A percentile compares a stretch with the other conserved stretches of the same genome.
phyloP scores from a whole-genome alignment of 2,888 invertebrate species.

The Merodon equestris region DNA sequence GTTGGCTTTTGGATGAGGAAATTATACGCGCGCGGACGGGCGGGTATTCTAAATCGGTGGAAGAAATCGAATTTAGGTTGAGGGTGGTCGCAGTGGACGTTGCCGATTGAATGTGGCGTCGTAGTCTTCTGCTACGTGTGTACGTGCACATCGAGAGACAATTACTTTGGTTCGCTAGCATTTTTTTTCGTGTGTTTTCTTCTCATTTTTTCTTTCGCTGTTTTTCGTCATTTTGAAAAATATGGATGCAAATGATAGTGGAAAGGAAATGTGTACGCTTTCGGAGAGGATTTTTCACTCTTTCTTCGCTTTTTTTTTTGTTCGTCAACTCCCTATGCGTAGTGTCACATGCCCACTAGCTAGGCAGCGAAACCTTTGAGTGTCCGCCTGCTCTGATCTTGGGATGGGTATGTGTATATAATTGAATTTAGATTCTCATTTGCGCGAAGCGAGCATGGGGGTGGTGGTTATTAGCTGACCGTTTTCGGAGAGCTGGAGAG shows the following conservation, averaged over 20 bases:
- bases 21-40: not conserved
- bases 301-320: not conserved
- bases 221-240: conserved; percentile 44
- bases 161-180: no score
- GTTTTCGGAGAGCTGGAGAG: no score
- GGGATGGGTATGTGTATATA: no score
- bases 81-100: conserved; percentile 63
- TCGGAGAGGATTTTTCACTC: conserved; percentile 18
- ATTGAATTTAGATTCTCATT: no score
- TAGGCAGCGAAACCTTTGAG: conserved; percentile 33
- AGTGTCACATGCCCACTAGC: conserved; percentile 24
- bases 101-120: conserved; percentile 39
- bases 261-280: conserved; percentile 31
- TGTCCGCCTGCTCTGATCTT: conserved; percentile 6
- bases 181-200: conserved; percentile 11
- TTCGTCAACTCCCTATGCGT: not conserved
- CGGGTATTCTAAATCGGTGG: conserved; percentile 17
- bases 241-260: conserved; percentile 45
- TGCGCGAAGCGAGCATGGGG: no score
- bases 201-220: conserved; percentile 20
- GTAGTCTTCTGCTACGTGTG: conserved; percentile 3
- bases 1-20: no score
- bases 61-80: conserved; percentile 63
- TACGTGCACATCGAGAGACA: conserved; percentile 50
- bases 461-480: no score